Evolutionary conservation across 2,797 vertebrate species (phyloP), one percentile per base, ranked within the genome.

Genomic region (Netta rufina): DNA sequence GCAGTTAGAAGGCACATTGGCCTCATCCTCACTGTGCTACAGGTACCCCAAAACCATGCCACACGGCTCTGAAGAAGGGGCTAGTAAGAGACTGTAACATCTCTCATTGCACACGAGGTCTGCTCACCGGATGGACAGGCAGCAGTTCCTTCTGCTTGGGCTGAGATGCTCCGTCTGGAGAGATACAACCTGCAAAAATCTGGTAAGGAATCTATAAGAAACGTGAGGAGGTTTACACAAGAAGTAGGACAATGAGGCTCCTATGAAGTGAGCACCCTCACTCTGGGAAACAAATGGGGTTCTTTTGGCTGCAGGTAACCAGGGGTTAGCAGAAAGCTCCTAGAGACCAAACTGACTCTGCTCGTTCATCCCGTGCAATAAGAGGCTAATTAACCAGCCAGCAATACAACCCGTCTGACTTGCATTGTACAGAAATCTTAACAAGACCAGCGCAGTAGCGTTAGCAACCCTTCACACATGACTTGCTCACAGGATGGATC

Each of bases 281-380:
- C 56, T 8, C 0, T 0, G 25, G 21, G 3, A 56, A 60, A 51
- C 1, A 13, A 15, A 18, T 41, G 13, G 9, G 6, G 13, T 28
- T 41, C 39, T 30, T n/a, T 9, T 25, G 39, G 12, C 20, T 57
- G 82, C 51, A 61, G 53, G 15, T 25, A 10, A 45, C 15, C 2
- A 0, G 13, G 11, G 43, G 30, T 6, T 18, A 43, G 77, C 66
- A 64, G 49, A 75, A 49, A 78, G 38, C 22, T 61, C 25, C 53
- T 24, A 51, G 19, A 73, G 14, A 45, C 8, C 56, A 57, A 21
- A 16, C 4, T 30, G 33, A 15, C 64, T 47, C 69, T 53, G 56
- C 82, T 66, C 22, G 4, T 70, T 47, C 38, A 9, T 5, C 33
- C 18, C 7, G 11, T 21, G 22, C 4, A 3, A 5, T 5, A 19